Evolutionary conservation across 2,797 vertebrate species (phyloP), one percentile per base, ranked within the genome.

Genomic region (Molossus alvarezi): DNA sequence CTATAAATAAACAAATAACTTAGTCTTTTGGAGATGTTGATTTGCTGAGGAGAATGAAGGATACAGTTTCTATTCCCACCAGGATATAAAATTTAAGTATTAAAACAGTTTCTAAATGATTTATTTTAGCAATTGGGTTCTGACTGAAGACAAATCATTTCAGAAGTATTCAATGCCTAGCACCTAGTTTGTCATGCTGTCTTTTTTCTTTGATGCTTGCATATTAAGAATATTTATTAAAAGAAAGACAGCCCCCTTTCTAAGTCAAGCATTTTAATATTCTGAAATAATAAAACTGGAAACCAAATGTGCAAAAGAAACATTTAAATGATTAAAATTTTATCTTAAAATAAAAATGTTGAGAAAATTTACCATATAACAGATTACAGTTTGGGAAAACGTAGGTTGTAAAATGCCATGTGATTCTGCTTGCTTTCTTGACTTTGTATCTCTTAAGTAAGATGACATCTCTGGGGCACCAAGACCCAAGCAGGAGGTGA

Each of bases 81-180:
- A 92, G 55, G 9, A 90, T 12, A 88, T 0, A 91, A 0, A 18
- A 90, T 5, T 7, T 23, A 95, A 82, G 51, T 90, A 92, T 69
- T 85, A 84, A 85, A 97, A 97, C 6, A 5, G 21, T 82, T 87
- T 85, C 3, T 89, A 90, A 83, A 29, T 96, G 85, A 95, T 80
- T 75, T 88, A 81, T 73, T 88, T 97, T 93, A 96, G 65, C 82
- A 89, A 91, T 37, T 72, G 20, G 9, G 21, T 82, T 97, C 65
- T 85, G 15, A 86, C 27, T 96, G 45, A 97, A 97, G 80, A 83
- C 0, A 97, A 95, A 95, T 79, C 80, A 96, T 94, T 97, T 71
- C 48, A 96, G 55, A 94, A 60, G 72, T 73, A 89, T 9, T 75
- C 88, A 89, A 15, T 91, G 77, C 88, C 88, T 60, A 7, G 53